Evolutionary conservation across 2,113 vertebrate species (phyloP), one percentile per base, ranked within the genome.

Genomic region (Poeciliopsis turrubarensis): DNA sequence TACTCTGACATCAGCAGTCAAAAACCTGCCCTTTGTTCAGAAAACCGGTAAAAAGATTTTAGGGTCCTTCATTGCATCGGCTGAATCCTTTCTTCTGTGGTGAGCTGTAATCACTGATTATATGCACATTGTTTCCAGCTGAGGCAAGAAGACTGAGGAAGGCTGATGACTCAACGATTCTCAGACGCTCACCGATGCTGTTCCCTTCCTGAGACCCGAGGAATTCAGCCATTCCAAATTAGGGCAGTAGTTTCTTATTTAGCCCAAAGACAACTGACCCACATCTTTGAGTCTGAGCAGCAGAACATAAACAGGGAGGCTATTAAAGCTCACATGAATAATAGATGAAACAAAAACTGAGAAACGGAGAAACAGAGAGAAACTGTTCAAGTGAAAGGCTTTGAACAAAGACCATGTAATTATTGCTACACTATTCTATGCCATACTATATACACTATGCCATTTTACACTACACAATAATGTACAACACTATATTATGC

Each of bases 281-380:
- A 84, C 62, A 81, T 83, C 78, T 76, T 65, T 81, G 19, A 12
- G 51, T 81, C 72, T 65, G 73, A 71, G 72, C 30, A 51, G 72
- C 39, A 75, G 73, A 68, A 64, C 69, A 73, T 70, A 78, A 71
- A 80, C 61, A 57, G 10, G 54, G 66, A 60, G 26, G 60, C 70
- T 83, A 80, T 85, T 84, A 80, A 64, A 65, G 60, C 63, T 34
- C 22, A 27, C 19, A 68, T 87, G 41, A 88, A 83, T 89, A 84
- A 88, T 82, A 60, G 65, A 88, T 82, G 70, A 77, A 65, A 77
- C 57, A 30, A 22, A 72, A 80, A 67, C 34, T 39, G 37, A 44
- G 39, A 74, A 1, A 27, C 39, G 61, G 22, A 17, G 4, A 47
- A 27, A 22, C 3, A 31, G n/a, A 9, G 64, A 65, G 19, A 73